phyloP scores from a whole-genome alignment of 2,113 vertebrate species.

The Crotophaga sulcirostris region DNA sequence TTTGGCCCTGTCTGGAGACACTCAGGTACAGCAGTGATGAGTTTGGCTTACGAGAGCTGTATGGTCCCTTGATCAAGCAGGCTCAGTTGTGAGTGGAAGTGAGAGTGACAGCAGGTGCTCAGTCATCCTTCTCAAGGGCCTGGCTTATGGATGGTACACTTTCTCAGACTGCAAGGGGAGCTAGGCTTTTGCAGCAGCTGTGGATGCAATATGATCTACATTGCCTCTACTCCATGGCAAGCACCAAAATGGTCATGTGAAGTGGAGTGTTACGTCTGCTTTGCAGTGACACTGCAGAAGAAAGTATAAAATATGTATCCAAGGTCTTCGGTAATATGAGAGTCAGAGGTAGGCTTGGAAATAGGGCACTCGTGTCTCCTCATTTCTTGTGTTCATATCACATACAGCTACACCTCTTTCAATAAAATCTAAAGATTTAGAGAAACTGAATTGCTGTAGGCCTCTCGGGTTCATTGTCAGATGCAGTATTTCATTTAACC shows the following conservation, averaged over 20 bases:
- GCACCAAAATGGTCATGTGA: not conserved
- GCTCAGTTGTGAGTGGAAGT: not conserved
- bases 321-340: not conserved
- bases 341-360: not conserved
- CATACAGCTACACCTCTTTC: not conserved
- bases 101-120: not conserved
- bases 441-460: not conserved
- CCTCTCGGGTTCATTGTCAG: not conserved
- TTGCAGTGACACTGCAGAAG: not conserved
- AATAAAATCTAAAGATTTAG: not conserved
- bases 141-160: not conserved
- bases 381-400: not conserved
- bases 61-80: not conserved
- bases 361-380: accelerated
- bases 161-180: not conserved
- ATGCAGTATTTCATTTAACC: slow-evolving; percentile 13
- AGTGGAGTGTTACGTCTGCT: not conserved
- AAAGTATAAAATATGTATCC: not conserved
- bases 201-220: not conserved
- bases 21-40: not conserved
- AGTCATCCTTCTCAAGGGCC: not conserved
- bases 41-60: not conserved
- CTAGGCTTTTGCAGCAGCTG: not conserved
- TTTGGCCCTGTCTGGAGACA: not conserved
- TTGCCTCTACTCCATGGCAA: not conserved